These are phyloP conservation scores for Sebastes elongatus DNA, from an alignment of 2,797 vertebrate genomes.

Conservation along the genomic window DNA sequence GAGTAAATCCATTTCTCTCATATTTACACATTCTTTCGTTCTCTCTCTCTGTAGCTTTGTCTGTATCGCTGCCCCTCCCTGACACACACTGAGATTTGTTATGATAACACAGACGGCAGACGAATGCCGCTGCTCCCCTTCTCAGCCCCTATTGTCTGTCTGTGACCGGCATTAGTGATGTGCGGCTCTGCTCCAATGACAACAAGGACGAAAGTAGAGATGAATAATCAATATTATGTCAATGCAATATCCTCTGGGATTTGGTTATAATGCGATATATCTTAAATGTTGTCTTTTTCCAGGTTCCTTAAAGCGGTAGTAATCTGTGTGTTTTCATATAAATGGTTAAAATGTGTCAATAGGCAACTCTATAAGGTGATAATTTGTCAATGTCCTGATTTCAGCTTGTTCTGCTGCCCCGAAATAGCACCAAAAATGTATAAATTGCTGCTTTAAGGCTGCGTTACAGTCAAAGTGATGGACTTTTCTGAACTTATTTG, in stretches of 20 bases:
- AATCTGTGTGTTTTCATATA: neutral
- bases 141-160: conserved; percentile 28
- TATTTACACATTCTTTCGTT: conserved; percentile 52
- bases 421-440: neutral
- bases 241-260: neutral
- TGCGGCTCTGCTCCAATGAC: conserved; percentile 6
- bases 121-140: conserved; percentile 25
- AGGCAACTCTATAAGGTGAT: neutral
- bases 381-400: neutral
- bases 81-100: conserved; percentile 57
- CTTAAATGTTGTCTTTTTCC: neutral
- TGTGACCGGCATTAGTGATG: conserved; percentile 2
- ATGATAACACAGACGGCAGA: conserved; percentile 67
- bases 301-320: neutral
- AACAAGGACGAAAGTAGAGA: neutral
- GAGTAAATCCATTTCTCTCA: conserved; percentile 36
- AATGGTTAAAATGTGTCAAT: neutral
- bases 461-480: neutral
- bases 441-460: neutral
- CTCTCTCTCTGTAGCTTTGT: neutral
- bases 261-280: neutral
- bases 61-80: conserved; percentile 4
- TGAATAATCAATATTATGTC: neutral
- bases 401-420: neutral
- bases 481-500: neutral